These are phyloP conservation scores for Cybosia mesomella DNA, from an alignment of 2,888 invertebrate species.

Conservation along the genomic window DNA sequence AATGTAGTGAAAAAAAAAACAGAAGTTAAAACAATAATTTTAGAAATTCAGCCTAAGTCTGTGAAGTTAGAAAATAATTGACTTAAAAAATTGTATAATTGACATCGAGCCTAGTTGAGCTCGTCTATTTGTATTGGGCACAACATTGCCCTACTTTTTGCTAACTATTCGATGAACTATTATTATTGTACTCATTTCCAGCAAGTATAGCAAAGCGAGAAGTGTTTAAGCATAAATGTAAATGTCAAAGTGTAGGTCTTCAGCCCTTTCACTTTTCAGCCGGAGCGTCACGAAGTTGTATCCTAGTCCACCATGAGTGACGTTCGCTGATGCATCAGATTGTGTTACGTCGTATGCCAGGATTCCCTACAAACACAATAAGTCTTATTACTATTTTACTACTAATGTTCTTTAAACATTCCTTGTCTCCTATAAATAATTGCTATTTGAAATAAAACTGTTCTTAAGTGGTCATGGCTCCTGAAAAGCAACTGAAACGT, in stretches of 20 bases:
- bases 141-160: neutral
- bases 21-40: no score
- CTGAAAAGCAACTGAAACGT: no score
- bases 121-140: no score
- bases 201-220: neutral
- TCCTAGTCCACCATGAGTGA: slow-evolving; percentile 72
- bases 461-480: no score
- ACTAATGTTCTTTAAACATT: no score
- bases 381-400: neutral
- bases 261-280: slow-evolving; percentile 70
- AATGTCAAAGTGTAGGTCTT: slow-evolving; percentile 49
- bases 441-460: no score
- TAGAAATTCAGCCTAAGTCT: neutral
- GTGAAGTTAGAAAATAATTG: neutral
- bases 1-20: no score
- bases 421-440: no score
- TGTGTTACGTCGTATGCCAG: slow-evolving; percentile 55
- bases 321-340: slow-evolving; percentile 66
- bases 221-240: slow-evolving; percentile 35
- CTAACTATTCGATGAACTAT: neutral
- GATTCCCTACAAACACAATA: slow-evolving; percentile 60
- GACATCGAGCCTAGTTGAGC: no score
- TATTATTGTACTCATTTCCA: neutral
- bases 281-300: slow-evolving; percentile 65
- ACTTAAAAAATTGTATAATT: no score